phyloP scores from a whole-genome alignment of 1,140 invertebrate genomes.

The Pseudomyrmex gracilis region DNA sequence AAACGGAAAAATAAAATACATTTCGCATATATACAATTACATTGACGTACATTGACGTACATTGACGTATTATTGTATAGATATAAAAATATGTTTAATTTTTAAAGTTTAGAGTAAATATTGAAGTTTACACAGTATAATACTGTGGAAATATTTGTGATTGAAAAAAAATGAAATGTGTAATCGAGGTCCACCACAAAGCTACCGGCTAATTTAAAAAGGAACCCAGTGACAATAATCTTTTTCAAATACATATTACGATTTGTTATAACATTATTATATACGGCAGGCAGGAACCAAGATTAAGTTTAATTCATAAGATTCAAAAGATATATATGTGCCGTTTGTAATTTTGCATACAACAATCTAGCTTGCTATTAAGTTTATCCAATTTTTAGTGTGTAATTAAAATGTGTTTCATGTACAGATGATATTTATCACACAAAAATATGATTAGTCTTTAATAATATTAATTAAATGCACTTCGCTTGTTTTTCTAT shows the following conservation, averaged over 20 bases:
- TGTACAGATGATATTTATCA: too few species aligned
- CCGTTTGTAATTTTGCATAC: not conserved
- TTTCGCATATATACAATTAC: not conserved
- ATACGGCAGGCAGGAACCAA: not conserved
- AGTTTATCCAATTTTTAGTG: not conserved
- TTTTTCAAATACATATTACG: not conserved
- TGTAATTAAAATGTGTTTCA: not conserved
- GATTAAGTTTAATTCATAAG: not conserved
- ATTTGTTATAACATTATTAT: not conserved
- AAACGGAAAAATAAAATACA: not conserved
- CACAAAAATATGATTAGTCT: too few species aligned
- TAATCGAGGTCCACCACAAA: not conserved
- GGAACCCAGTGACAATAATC: not conserved
- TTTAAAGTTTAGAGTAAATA: too few species aligned
- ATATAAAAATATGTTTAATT: too few species aligned
- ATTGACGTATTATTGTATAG: too few species aligned
- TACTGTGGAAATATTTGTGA: too few species aligned
- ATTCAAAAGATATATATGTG: not conserved
- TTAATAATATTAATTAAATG: not conserved
- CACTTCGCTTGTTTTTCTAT: too few species aligned
- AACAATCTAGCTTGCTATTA: not conserved
- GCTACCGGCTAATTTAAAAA: not conserved
- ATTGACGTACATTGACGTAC: not conserved
- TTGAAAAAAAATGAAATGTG: not conserved
- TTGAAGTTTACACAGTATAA: too few species aligned